A percentile compares a stretch with the other conserved stretches of the same genome.
Conservation (phyloP, 2,888 invertebrate genomes). For the Aquatica leii region DNA sequence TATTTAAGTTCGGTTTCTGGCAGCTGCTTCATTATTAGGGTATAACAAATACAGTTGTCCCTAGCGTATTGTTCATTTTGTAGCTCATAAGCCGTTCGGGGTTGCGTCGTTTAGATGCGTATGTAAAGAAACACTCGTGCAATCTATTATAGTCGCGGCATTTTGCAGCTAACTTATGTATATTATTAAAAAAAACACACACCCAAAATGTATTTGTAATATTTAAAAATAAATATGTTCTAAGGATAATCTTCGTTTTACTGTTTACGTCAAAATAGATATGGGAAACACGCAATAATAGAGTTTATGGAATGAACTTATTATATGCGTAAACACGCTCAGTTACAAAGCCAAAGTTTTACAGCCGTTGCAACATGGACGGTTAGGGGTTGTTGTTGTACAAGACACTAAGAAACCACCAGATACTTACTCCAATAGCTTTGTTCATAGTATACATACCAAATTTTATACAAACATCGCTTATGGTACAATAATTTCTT, state of each 20-base stretch:
- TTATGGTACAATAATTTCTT: too few species aligned
- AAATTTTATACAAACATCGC: too few species aligned
- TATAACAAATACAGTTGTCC: slow-evolving; percentile 30
- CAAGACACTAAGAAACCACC: too few species aligned
- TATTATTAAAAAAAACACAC: slow-evolving; percentile 51
- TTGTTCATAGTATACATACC: too few species aligned
- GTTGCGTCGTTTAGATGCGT: slow-evolving; percentile 38
- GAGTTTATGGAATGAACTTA: neutral
- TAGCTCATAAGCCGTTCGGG: slow-evolving; percentile 32
- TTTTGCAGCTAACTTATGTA: slow-evolving; percentile 56
- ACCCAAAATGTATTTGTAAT: slow-evolving; percentile 57
- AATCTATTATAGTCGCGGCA: slow-evolving; percentile 57
- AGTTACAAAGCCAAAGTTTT: slow-evolving; percentile 2
- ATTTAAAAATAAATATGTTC: slow-evolving; percentile 59
- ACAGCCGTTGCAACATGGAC: neutral
- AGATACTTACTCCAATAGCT: too few species aligned
- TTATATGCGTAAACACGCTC: slow-evolving; percentile 7
- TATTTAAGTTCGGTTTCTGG: slow-evolving; percentile 30
- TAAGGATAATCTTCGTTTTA: slow-evolving; percentile 35
- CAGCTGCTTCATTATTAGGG: slow-evolving; percentile 28
- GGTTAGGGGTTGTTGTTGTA: neutral
- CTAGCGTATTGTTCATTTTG: slow-evolving; percentile 31
- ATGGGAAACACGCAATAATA: too few species aligned
- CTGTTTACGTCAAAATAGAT: neutral
- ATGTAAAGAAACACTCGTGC: slow-evolving; percentile 55